Conservation (phyloP, 30 jellyfish, hydroid and myxozoan genomes). For the Hydractinia symbiolongicarpus region DNA sequence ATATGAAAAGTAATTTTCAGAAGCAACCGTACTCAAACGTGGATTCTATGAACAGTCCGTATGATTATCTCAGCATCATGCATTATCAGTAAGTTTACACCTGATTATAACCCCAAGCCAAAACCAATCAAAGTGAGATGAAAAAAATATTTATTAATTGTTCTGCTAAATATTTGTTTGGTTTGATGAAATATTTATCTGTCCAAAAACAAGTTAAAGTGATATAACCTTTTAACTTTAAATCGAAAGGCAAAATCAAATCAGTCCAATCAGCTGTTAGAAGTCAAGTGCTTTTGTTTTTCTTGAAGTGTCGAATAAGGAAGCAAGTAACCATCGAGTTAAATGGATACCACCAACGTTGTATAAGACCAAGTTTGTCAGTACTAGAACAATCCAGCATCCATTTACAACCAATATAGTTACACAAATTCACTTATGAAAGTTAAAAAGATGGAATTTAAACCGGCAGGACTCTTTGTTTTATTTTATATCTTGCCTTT, state of each 20-base stretch:
- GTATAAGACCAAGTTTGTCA: too few relatives aligned
- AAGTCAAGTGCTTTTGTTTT: too few relatives aligned
- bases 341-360: too few relatives aligned
- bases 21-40: constrained; percentile 6
- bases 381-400: too few relatives aligned
- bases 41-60: constrained; percentile 12
- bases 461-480: too few relatives aligned
- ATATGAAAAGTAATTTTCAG: constrained; percentile 1
- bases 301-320: too few relatives aligned
- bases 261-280: too few relatives aligned
- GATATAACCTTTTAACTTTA: background rate
- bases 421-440: too few relatives aligned
- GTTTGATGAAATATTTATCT: background rate
- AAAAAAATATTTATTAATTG: background rate
- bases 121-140: background rate
- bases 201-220: background rate
- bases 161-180: background rate
- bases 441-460: too few relatives aligned
- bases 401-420: too few relatives aligned
- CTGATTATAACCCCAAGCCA: background rate
- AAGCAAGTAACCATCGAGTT: too few relatives aligned
- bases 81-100: constrained; percentile 27
- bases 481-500: background rate
- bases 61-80: constrained; percentile 26
- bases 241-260: too few relatives aligned